phyloP scores from a whole-genome alignment of 2,888 invertebrate genomes.

The Schizotus pectinicornis region DNA sequence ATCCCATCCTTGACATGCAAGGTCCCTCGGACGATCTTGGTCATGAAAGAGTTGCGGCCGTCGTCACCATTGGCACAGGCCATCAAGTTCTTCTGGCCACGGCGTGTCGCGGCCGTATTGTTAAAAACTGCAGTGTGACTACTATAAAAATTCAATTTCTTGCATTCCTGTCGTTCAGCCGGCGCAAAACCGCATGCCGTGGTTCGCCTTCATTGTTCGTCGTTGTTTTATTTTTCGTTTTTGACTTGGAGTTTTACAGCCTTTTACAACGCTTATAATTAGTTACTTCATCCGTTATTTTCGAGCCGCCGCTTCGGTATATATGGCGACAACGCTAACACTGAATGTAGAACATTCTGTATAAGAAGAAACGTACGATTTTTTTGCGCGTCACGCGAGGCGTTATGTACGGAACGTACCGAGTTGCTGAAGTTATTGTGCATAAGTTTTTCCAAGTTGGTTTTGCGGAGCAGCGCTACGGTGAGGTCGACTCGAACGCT shows the following conservation, averaged over 20 bases:
- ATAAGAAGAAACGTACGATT: slow-evolving; percentile 6
- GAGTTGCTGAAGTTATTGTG: slow-evolving; percentile 15
- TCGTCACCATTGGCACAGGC: too few relatives aligned
- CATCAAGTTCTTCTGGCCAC: too few relatives aligned
- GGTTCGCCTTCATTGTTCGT: slow-evolving; percentile 41
- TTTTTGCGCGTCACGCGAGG: slow-evolving; percentile 12
- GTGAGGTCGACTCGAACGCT: not conserved
- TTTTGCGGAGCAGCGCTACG: too few relatives aligned
- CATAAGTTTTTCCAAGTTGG: slow-evolving; percentile 3
- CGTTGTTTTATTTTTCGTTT: slow-evolving; percentile 35
- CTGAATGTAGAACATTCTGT: slow-evolving; percentile 18
- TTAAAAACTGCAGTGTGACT: slow-evolving; percentile 52
- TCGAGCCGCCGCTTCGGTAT: slow-evolving; percentile 30
- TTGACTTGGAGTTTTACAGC: slow-evolving; percentile 41
- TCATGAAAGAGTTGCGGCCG: too few relatives aligned
- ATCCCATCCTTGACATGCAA: too few relatives aligned
- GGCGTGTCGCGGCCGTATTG: slow-evolving; percentile 37
- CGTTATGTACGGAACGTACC: slow-evolving; percentile 7
- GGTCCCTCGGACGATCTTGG: too few relatives aligned
- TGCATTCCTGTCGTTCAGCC: slow-evolving; percentile 49
- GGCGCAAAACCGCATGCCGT: slow-evolving; percentile 39
- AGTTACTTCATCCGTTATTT: slow-evolving; percentile 54
- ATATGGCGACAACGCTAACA: slow-evolving; percentile 21
- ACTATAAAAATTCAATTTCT: slow-evolving; percentile 57
- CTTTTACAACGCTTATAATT: slow-evolving; percentile 54